These are phyloP conservation scores for Beris chalybata DNA, from an alignment of 2,888 invertebrate species.

Conservation along the genomic window DNA sequence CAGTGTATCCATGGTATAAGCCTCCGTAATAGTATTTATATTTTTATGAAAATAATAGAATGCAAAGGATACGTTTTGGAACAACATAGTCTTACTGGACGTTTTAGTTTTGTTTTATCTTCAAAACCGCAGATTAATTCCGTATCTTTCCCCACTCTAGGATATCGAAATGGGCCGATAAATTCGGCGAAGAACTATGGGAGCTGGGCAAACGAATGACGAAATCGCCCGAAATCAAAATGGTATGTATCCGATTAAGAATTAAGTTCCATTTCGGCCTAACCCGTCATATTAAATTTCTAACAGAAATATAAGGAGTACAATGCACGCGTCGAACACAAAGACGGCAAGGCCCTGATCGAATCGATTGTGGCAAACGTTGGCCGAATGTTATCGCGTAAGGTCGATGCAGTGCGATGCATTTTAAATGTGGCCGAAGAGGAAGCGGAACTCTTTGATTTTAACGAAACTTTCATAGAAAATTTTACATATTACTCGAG, in stretches of 20 bases:
- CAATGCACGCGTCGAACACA: conserved; percentile 77
- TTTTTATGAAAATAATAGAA: no score
- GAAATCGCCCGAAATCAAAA: conserved; percentile 74
- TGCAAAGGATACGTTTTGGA: no score
- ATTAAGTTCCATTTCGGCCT: conserved; percentile 14
- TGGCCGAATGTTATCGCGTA: conserved; percentile 80
- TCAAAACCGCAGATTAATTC: no score
- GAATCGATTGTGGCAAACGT: conserved; percentile 79
- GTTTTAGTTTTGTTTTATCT: no score
- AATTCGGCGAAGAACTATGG: conserved; percentile 79
- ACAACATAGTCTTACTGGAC: no score
- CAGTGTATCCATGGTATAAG: no score
- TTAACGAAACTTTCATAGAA: conserved; percentile 53
- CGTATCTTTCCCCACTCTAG: conserved; percentile 59
- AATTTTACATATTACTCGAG: conserved; percentile 75
- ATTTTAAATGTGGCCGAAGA: conserved; percentile 76
- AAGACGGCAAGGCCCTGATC: conserved; percentile 78
- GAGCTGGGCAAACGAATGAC: conserved; percentile 75
- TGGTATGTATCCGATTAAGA: conserved; percentile 60
- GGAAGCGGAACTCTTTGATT: conserved; percentile 65
- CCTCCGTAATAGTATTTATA: no score
- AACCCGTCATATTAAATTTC: not conserved
- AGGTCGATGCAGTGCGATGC: conserved; percentile 87
- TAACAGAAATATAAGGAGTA: conserved; percentile 73
- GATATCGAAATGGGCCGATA: conserved; percentile 77